phyloP scores from a whole-genome alignment of 2,113 vertebrate genomes.

The Bambusicola thoracicus region DNA sequence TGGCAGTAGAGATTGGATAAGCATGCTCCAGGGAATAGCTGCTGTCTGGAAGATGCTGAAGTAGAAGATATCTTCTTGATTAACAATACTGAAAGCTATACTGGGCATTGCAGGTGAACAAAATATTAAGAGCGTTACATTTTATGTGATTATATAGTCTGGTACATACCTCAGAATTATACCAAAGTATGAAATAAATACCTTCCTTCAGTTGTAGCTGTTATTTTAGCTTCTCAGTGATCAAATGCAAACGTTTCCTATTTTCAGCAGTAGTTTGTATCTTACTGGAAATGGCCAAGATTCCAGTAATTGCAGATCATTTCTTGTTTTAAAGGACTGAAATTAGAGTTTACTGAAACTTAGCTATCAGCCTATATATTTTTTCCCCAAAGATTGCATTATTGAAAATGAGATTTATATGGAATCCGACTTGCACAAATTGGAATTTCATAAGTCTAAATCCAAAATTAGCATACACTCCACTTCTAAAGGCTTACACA shows the following conservation, averaged over 20 bases:
- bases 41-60: not conserved
- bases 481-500: not conserved
- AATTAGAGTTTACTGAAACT: not conserved
- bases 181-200: not conserved
- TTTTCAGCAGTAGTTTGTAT: not conserved
- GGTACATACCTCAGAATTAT: not conserved
- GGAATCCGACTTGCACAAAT: not conserved
- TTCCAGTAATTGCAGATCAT: not conserved
- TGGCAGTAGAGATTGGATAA: constrained; percentile 48
- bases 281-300: not conserved
- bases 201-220: not conserved
- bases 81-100: not conserved
- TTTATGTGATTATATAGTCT: not conserved
- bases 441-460: not conserved
- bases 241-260: not conserved
- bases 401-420: not conserved
- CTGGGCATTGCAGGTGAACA: not conserved
- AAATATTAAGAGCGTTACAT: not conserved
- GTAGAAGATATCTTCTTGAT: not conserved
- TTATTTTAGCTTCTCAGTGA: not conserved
- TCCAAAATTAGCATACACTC: not conserved
- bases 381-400: not conserved
- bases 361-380: not conserved
- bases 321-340: not conserved
- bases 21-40: constrained; percentile 17